phyloP scores from a whole-genome alignment of 2,113 vertebrate species.

The Macquaria ambigua region DNA sequence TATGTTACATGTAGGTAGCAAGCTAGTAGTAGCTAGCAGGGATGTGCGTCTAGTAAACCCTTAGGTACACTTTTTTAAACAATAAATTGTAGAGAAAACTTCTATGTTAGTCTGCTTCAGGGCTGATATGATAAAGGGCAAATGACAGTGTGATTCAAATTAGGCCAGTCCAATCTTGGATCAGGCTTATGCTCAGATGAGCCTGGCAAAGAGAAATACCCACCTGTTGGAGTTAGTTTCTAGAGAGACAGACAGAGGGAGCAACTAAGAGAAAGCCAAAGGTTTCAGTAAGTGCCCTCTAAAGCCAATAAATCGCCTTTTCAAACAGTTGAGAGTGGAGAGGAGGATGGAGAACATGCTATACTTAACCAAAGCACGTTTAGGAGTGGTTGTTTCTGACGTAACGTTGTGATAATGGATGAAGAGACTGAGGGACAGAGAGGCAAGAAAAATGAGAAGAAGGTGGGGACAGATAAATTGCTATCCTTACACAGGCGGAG shows the following conservation, averaged over 20 bases:
- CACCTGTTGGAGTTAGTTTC: slow-evolving; percentile 1
- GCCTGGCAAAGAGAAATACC: not conserved
- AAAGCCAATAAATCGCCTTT: not conserved
- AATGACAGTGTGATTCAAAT: slow-evolving; percentile 3
- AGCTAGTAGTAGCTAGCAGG: not conserved
- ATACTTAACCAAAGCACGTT: not conserved
- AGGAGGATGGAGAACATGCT: not conserved
- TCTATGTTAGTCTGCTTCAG: not conserved
- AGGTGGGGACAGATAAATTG: slow-evolving; percentile 31
- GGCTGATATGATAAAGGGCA: not conserved
- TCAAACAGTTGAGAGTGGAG: not conserved
- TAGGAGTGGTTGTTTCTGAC: slow-evolving; percentile 24
- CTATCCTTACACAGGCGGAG: slow-evolving; percentile 13
- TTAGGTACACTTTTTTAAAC: not conserved
- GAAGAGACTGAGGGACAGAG: not conserved
- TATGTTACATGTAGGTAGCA: not conserved
- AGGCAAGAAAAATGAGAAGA: slow-evolving; percentile 29
- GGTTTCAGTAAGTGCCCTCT: not conserved
- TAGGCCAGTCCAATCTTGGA: not conserved
- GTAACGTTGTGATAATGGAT: not conserved
- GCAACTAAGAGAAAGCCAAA: not conserved
- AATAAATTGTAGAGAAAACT: not conserved
- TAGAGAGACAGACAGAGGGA: not conserved
- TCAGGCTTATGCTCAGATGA: not conserved
- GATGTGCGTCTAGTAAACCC: not conserved